Evolutionary conservation across 2,797 vertebrate species (phyloP).

Genomic region (Loris lydekkerianus): DNA sequence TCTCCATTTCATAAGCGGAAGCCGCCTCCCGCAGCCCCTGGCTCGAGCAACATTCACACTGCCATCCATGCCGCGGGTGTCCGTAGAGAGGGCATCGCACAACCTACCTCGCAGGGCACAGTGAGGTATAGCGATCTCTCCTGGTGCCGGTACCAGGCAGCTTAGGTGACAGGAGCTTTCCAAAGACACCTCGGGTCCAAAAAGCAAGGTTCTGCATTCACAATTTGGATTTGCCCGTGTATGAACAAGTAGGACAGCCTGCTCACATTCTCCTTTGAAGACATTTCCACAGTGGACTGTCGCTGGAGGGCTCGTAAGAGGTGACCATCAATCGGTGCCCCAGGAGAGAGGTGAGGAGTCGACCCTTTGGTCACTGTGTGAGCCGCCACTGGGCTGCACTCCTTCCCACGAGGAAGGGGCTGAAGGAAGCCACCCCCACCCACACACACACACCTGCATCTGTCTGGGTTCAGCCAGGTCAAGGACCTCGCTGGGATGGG

Average conservation of each 20-base stretch:
- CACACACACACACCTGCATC: neutral
- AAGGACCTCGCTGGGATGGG: neutral
- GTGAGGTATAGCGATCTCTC: constrained; percentile 26
- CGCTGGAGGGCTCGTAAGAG: neutral
- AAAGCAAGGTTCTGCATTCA: neutral
- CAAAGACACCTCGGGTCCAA: constrained; percentile 42
- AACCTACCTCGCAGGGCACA: constrained; percentile 77
- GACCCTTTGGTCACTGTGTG: constrained; percentile 45
- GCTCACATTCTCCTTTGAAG: constrained; percentile 29
- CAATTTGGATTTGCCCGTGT: neutral
- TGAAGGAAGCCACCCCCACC: neutral
- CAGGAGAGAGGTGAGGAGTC: neutral
- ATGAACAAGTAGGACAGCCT: constrained; percentile 26
- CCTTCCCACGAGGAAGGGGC: neutral
- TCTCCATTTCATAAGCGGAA: constrained; percentile 49
- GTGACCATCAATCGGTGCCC: neutral
- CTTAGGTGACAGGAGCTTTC: constrained; percentile 60
- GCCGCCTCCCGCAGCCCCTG: neutral
- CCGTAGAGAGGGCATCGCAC: constrained; percentile 53
- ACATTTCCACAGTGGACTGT: constrained; percentile 13
- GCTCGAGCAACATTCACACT: constrained; percentile 72
- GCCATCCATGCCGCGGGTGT: constrained; percentile 72
- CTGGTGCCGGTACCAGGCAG: neutral
- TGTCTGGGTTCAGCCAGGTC: constrained; percentile 46
- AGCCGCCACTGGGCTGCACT: neutral